Evolutionary conservation across 2,113 vertebrate genomes (phyloP).

Genomic region (Semicossyphus pulcher): DNA sequence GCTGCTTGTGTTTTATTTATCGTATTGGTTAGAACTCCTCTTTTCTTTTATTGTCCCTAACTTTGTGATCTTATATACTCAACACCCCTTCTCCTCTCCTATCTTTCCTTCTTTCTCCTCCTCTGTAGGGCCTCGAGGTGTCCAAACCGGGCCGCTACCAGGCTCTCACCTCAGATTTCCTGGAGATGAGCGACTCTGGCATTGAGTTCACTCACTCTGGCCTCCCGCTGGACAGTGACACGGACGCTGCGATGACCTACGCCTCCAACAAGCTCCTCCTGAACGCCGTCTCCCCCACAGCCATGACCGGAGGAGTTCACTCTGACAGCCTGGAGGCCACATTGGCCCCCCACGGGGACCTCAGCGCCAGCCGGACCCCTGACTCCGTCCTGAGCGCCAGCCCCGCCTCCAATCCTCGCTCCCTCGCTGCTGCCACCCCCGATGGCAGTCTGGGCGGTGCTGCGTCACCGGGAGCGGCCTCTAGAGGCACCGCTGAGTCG

Average conservation of each 20-base stretch:
- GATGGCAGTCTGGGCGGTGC: slow-evolving; percentile 53
- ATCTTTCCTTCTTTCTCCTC: too few species aligned
- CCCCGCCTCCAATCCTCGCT: slow-evolving; percentile 65
- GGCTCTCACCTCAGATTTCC: slow-evolving; percentile 69
- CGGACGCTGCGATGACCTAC: slow-evolving; percentile 68
- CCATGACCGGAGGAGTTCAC: slow-evolving; percentile 29
- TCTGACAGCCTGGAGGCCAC: slow-evolving; percentile 57
- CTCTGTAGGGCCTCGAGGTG: slow-evolving; percentile 77
- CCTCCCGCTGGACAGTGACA: slow-evolving; percentile 81
- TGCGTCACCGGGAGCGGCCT: slow-evolving; percentile 48
- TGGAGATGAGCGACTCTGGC: slow-evolving; percentile 83
- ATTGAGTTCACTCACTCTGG: slow-evolving; percentile 74
- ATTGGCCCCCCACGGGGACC: slow-evolving; percentile 41
- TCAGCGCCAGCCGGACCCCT: slow-evolving; percentile 68
- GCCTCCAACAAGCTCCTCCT: slow-evolving; percentile 77
- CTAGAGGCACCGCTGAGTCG: slow-evolving; percentile 47
- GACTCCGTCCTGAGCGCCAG: slow-evolving; percentile 73
- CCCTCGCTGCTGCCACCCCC: slow-evolving; percentile 25
- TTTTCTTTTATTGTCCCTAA: neutral
- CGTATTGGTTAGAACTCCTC: too few species aligned
- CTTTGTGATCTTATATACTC: neutral
- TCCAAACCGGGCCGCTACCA: slow-evolving; percentile 80
- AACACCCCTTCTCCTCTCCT: neutral
- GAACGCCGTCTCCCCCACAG: slow-evolving; percentile 68
- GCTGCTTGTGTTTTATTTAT: too few species aligned